Conservation (phyloP, 2,888 invertebrate genomes). For the Abrostola triplasia region DNA sequence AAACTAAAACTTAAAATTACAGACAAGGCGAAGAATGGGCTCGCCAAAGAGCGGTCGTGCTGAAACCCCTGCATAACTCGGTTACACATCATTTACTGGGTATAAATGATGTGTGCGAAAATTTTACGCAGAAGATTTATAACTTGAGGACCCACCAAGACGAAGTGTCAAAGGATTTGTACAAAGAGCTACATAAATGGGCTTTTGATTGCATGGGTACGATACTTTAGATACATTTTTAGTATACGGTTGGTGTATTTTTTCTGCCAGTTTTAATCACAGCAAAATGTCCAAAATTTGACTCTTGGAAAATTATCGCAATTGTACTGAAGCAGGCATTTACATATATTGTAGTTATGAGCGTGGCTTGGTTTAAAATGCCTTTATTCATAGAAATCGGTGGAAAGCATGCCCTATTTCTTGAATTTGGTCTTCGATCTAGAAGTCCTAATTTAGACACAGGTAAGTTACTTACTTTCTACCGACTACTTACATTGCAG, state of each 20-base stretch:
- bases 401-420: too few relatives aligned
- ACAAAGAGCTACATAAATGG: constrained; percentile 90
- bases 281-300: too few relatives aligned
- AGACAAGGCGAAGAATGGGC: constrained; percentile 90
- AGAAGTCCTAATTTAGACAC: neutral
- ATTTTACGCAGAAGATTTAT: constrained; percentile 80
- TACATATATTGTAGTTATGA: too few relatives aligned
- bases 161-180: constrained; percentile 88
- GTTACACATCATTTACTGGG: constrained; percentile 76
- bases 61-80: constrained; percentile 79
- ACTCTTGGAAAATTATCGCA: too few relatives aligned
- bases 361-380: too few relatives aligned
- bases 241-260: neutral
- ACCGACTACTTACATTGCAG: constrained; percentile 56
- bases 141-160: constrained; percentile 89
- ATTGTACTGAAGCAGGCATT: too few relatives aligned
- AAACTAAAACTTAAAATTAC: constrained; percentile 23
- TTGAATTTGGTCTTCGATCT: too few relatives aligned
- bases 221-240: too few relatives aligned
- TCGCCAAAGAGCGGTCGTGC: constrained; percentile 84
- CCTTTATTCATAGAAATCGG: too few relatives aligned
- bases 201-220: constrained; percentile 90
- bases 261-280: too few relatives aligned
- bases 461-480: neutral
- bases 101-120: constrained; percentile 75